Conservation (phyloP, 2,888 invertebrate genomes). For the Corythucha ciliata region DNA sequence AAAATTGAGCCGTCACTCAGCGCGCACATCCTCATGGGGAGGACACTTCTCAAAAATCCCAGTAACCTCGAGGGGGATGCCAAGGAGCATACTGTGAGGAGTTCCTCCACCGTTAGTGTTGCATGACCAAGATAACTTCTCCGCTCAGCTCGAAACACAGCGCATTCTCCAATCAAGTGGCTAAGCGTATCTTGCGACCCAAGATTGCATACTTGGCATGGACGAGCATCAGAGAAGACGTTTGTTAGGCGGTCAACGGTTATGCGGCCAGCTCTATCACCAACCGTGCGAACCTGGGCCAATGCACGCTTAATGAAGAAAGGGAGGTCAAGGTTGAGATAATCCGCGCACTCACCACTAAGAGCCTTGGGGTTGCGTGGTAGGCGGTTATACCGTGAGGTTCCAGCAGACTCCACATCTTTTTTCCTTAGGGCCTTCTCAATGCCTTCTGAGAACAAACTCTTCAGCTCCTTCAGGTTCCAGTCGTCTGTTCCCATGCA, state of each 20-base stretch:
- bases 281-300: constrained; percentile 1
- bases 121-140: constrained; percentile 2
- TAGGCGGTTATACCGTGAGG: background rate
- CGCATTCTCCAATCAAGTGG: constrained; percentile 4
- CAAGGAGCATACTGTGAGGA: background rate
- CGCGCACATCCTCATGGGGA: background rate
- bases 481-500: background rate
- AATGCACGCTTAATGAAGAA: background rate
- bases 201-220: constrained; percentile 11
- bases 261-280: constrained; percentile 3
- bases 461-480: background rate
- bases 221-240: background rate
- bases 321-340: background rate
- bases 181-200: background rate
- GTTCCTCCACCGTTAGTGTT: background rate
- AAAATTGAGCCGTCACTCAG: too few species aligned
- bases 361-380: background rate
- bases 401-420: background rate
- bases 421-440: background rate
- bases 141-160: constrained; percentile 1
- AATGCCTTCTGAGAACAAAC: background rate
- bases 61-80: background rate
- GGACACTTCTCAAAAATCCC: background rate
- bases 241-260: background rate
- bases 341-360: background rate